Evolutionary conservation across 30 jellyfish, hydroid and myxozoan species (phyloP).

Genomic region (Haliclystus octoradiatus): DNA sequence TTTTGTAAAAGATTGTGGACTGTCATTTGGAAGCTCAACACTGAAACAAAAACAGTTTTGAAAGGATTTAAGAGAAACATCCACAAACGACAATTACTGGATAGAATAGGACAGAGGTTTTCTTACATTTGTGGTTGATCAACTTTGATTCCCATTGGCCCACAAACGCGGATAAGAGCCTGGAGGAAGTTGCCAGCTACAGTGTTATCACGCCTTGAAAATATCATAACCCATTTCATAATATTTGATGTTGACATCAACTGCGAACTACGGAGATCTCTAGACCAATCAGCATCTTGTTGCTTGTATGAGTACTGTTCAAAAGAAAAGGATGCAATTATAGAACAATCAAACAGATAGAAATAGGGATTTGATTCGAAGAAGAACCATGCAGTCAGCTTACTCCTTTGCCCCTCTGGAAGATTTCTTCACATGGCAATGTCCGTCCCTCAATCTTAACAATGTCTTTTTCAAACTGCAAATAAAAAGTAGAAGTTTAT

Average conservation of each 20-base stretch:
- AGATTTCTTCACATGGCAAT: constrained; percentile 23
- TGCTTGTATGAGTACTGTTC: constrained; percentile 46
- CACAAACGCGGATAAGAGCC: constrained; percentile 59
- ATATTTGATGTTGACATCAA: constrained; percentile 42
- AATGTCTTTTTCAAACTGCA: constrained; percentile 16
- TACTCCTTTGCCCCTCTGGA: constrained; percentile 27
- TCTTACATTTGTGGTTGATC: constrained; percentile 50
- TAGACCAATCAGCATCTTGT: constrained; percentile 90
- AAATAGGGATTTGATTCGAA: no score
- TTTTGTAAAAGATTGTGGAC: constrained; percentile 53
- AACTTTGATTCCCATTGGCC: constrained; percentile 87
- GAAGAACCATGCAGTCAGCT: background rate
- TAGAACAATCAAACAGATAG: background rate
- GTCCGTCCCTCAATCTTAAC: constrained; percentile 16
- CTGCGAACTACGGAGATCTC: constrained; percentile 64
- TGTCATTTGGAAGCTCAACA: constrained; percentile 41
- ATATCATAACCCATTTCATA: constrained; percentile 49
- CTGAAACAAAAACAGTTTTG: constrained; percentile 11
- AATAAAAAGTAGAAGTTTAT: background rate
- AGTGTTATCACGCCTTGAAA: constrained; percentile 51
- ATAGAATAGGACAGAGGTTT: background rate
- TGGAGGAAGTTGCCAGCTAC: constrained; percentile 70
- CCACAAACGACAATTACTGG: background rate
- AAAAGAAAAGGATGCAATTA: background rate
- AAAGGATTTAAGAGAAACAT: background rate